phyloP scores from a whole-genome alignment of 1,140 invertebrate genomes.

The Hestina assimilis region DNA sequence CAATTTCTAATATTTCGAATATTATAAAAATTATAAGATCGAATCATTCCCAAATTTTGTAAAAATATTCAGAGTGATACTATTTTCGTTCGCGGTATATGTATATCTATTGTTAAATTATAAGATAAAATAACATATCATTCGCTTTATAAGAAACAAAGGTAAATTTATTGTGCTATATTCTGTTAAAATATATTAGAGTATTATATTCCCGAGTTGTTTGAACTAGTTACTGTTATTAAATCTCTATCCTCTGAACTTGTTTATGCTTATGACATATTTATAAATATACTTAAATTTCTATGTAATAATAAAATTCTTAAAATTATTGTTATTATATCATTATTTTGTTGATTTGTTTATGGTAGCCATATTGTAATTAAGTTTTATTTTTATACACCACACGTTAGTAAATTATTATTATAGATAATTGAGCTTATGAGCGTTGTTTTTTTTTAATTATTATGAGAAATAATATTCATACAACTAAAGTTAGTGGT shows the following conservation, averaged over 20 bases:
- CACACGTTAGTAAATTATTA: too few relatives aligned
- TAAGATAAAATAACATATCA: conserved; percentile 74
- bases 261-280: conserved; percentile 3
- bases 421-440: too few relatives aligned
- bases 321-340: neutral
- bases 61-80: conserved; percentile 28
- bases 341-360: neutral
- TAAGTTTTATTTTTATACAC: too few relatives aligned
- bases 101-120: conserved; percentile 36
- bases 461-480: too few relatives aligned
- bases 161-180: conserved; percentile 30
- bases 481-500: too few relatives aligned
- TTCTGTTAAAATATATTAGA: conserved; percentile 29
- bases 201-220: conserved; percentile 38
- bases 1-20: neutral
- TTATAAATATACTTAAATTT: neutral
- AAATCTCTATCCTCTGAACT: conserved; percentile 9
- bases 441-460: too few relatives aligned
- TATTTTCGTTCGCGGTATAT: conserved; percentile 34
- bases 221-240: conserved; percentile 27
- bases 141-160: conserved; percentile 72
- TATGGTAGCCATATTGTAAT: too few relatives aligned
- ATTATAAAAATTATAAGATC: conserved; percentile 10
- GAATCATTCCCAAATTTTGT: conserved; percentile 22
- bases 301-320: neutral